A percentile compares a stretch with the other conserved stretches of the same genome.
Evolutionary conservation across 2,113 vertebrate genomes (phyloP).

Genomic region (Connochaetes taurinus): DNA sequence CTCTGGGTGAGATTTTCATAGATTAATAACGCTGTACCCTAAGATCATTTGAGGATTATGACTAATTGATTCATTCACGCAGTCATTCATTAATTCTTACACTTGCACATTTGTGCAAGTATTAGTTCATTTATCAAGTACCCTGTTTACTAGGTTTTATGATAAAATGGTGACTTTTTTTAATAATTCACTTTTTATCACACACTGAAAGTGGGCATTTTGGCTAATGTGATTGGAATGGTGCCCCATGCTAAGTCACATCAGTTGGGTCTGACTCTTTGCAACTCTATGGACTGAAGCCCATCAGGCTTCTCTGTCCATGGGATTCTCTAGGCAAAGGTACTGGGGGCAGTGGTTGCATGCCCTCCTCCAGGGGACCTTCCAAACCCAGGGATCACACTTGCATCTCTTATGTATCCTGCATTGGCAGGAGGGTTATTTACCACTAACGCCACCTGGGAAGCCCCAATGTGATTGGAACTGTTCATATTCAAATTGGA

Average conservation of each 20-base stretch:
- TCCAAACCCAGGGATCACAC: neutral
- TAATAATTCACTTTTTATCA: neutral
- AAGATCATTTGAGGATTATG: neutral
- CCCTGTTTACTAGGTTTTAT: neutral
- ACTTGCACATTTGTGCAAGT: neutral
- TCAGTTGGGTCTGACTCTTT: neutral
- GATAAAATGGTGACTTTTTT: neutral
- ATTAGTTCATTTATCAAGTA: neutral
- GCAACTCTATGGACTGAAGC: neutral
- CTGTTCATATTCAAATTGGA: neutral
- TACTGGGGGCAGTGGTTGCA: neutral
- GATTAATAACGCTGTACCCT: neutral
- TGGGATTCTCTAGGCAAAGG: neutral
- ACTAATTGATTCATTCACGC: constrained; percentile 14
- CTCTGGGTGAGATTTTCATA: neutral
- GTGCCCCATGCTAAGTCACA: no score
- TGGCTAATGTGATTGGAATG: neutral
- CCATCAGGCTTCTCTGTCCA: neutral
- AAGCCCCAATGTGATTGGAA: neutral
- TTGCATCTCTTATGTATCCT: neutral
- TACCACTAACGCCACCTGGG: neutral
- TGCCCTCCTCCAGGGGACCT: neutral
- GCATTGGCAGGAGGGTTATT: neutral
- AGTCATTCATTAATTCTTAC: neutral
- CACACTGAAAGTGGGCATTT: neutral